These are phyloP conservation scores for Litocranius walleri DNA, from an alignment of 2,113 vertebrate genomes.

Conservation along the genomic window DNA sequence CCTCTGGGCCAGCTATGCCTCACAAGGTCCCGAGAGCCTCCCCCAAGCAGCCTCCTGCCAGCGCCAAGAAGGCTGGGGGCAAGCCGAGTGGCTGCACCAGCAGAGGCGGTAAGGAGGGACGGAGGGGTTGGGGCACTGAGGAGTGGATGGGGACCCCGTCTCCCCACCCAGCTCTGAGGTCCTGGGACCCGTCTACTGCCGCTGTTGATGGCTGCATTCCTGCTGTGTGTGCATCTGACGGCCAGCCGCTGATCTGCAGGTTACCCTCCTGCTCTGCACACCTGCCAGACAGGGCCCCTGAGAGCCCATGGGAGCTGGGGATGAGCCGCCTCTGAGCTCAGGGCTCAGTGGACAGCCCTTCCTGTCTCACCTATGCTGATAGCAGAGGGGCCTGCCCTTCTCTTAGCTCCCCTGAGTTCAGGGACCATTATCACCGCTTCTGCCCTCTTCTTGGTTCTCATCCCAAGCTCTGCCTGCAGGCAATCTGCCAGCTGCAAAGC, in stretches of 20 bases:
- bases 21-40: slow-evolving; percentile 12
- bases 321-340: not conserved
- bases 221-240: not conserved
- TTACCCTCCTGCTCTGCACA: not conserved
- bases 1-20: slow-evolving; percentile 81
- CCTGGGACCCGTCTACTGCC: not conserved
- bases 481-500: not conserved
- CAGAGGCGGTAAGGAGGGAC: slow-evolving; percentile 26
- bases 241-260: not conserved
- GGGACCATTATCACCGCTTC: not conserved
- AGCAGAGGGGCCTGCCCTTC: not conserved
- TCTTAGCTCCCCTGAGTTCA: not conserved
- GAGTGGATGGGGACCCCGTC: not conserved
- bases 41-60: not conserved
- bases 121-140: too few species aligned
- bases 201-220: not conserved
- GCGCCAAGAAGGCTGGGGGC: not conserved
- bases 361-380: not conserved
- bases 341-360: not conserved
- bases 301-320: not conserved
- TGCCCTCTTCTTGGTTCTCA: not conserved
- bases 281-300: not conserved
- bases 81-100: not conserved
- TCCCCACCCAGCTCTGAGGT: not conserved
- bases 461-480: not conserved